phyloP scores from a whole-genome alignment of 2,113 vertebrate genomes.

The Anser cygnoides region DNA sequence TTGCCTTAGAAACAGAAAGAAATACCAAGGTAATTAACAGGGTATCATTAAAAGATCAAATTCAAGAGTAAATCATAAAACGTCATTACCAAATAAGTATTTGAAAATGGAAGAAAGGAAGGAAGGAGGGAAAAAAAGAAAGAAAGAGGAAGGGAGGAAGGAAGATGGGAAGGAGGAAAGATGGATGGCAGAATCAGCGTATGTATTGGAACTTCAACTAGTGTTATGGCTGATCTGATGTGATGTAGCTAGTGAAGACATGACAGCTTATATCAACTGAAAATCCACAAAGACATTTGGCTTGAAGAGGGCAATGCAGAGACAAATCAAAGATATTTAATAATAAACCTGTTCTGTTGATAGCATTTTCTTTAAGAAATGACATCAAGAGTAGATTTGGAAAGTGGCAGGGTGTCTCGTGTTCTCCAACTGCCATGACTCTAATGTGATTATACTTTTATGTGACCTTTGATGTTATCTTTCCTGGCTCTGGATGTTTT shows the following conservation, averaged over 20 bases:
- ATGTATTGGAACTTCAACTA: background rate
- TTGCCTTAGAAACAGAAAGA: background rate
- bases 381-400: background rate
- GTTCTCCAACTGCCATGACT: background rate
- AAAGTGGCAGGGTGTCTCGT: rapidly evolving
- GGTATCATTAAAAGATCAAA: background rate
- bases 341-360: background rate
- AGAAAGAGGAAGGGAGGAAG: background rate
- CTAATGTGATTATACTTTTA: background rate
- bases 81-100: background rate
- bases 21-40: background rate
- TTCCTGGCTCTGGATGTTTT: background rate
- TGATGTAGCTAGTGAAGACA: background rate
- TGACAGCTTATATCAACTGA: background rate
- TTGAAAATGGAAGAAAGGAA: background rate
- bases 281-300: background rate
- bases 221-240: background rate
- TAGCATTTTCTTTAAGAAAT: background rate
- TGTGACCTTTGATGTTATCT: background rate
- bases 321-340: background rate
- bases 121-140: background rate
- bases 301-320: background rate
- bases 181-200: background rate
- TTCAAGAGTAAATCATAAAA: background rate
- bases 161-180: background rate